Evolutionary conservation across 2,888 invertebrate species (phyloP), one percentile per base, ranked within the genome.

Genomic region (Trachelus tabidus): DNA sequence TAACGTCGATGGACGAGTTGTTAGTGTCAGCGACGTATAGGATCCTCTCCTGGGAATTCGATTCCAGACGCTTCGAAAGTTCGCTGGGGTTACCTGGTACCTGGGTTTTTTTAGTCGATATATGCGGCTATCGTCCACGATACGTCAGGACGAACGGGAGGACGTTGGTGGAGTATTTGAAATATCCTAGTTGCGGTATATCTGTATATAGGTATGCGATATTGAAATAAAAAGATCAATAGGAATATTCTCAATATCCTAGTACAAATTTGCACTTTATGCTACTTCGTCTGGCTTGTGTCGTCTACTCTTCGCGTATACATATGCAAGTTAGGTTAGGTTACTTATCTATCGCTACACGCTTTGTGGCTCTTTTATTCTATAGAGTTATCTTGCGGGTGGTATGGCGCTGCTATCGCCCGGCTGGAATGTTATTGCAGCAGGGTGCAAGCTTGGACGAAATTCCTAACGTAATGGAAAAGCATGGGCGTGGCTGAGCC

Each of bases 401-500:
- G 33, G 35, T 34, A 56, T 56, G 40, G 40, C 40, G 40, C 40
- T 56, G 40, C 40, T 56, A 56, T 56, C 40, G 75, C 31, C 78
- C 4, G 71, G 31, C 34, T 69, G 83, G 85, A 85, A 86, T 84
- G 85, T 85, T 85, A 83, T 86, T 81, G 82, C 82, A 84, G 79
- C 69, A 79, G 73, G 76, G 78, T 75, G 83, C 83, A 80, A 80
- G 74, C 83, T n/a, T n/a, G 74, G n/a, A 84, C 81, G 80, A 79
- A 85, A 85, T 86, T 84, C 85, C 85, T 81, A 77, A 76, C 83
- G 81, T 85, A 83, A 86, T 85, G 83, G 80, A 83, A 81, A 75
- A 15, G 69, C 68, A 31, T 34, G 31, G 31, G 33, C 74, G 74
- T 34, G 74, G 35, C 74, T 30, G 11, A 12, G 34, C 79, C 80